Evolutionary conservation across 2,888 invertebrate species (phyloP).

Genomic region (Torymus texanus): DNA sequence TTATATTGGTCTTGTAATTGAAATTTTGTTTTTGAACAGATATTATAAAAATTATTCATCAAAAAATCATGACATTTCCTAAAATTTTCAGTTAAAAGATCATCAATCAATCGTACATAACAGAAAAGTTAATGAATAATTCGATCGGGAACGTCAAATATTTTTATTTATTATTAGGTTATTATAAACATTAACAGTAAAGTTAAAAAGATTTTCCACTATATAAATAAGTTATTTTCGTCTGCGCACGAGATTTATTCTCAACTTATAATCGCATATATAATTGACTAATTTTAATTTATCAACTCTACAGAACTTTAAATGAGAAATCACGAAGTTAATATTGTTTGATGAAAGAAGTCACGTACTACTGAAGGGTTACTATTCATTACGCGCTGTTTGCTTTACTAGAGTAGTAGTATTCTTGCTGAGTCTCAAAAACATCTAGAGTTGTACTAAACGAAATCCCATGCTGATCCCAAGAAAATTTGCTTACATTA

Average conservation of each 20-base stretch:
- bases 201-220: too few species aligned
- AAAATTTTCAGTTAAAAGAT: too few species aligned
- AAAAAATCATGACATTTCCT: too few species aligned
- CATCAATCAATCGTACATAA: too few species aligned
- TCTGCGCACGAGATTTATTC: neutral
- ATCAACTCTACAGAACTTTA: neutral
- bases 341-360: slow-evolving; percentile 25
- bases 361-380: neutral
- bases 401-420: slow-evolving; percentile 28
- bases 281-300: slow-evolving; percentile 13
- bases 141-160: too few species aligned
- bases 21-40: too few species aligned
- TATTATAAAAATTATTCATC: too few species aligned
- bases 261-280: neutral
- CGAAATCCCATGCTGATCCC: slow-evolving; percentile 33
- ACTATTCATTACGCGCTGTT: slow-evolving; percentile 29
- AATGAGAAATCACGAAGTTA: slow-evolving; percentile 22
- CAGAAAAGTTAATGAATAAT: too few species aligned
- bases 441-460: slow-evolving; percentile 29
- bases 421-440: slow-evolving; percentile 33
- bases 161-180: too few species aligned
- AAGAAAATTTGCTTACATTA: slow-evolving; percentile 41
- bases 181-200: too few species aligned
- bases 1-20: too few species aligned
- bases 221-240: too few species aligned